Evolutionary conservation across 1,140 invertebrate genomes (phyloP), one percentile per base, ranked within the genome.

Genomic region (Diploscapter pachys): DNA sequence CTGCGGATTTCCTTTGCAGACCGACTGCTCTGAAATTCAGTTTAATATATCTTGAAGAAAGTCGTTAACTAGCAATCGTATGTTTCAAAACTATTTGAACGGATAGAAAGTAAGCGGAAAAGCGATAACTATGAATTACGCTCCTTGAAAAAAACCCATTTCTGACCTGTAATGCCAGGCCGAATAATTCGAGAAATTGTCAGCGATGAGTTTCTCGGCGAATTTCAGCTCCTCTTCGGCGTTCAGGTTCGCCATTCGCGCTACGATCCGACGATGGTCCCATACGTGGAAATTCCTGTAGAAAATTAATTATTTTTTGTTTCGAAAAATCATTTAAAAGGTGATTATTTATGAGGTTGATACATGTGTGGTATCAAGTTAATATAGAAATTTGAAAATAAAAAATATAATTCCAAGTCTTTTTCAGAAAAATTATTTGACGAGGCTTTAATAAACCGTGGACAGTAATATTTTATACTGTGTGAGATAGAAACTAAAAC

Each of bases 181-280:
- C 61, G 72, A 75, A 55, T 71, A 76, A 66, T 76, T 76, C n/a
- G 75, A 76, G 13, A 72, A 72, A 49, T 76, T 76, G 4, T 76
- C 50, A 62, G 64, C 13, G 50, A 76, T 67, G 31, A 72, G 63
- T 5, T 67, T 55, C 52, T 73, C n/a, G 48, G 75, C 71, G 51
- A 71, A 76, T 13, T 63, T 72, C 8, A 76, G 11, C 63, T 76
- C 75, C n/a, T 76, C 62, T 49, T 65, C 63, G 31, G 71, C 70
- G 3, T 54, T 66, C 11, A 49, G n/a, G 0, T 76, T 71, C 1
- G 75, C 75, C 63, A 76, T 11, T 11, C 9, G 5, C 0, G 75
- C 72, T 9, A 76, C 75, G 48, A 72, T 71, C 13, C 75, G 48
- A 8, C 75, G 52, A 13, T 76, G 75, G 51, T 76, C 75, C 75